A percentile compares a stretch with the other conserved stretches of the same genome.
phyloP scores from a whole-genome alignment of 37 sponge, comb jelly and placozoan species.

The Halichondria panicea region DNA sequence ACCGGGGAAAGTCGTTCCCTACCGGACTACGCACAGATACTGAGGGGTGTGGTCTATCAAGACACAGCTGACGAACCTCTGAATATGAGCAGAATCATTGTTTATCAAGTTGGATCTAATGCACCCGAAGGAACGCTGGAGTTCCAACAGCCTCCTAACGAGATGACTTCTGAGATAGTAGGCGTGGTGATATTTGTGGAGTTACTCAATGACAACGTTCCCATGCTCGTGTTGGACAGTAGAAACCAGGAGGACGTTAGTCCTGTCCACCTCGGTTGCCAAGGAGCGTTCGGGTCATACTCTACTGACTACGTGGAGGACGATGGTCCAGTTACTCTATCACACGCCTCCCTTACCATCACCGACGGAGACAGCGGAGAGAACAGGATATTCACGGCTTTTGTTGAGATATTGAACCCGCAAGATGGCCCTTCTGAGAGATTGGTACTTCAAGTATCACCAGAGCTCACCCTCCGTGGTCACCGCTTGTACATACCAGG shows the following conservation, averaged over 20 bases:
- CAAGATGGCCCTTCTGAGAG: constrained; percentile 24
- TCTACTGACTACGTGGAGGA: constrained; percentile 44
- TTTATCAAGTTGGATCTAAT: constrained; percentile 45
- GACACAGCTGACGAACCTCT: constrained; percentile 48
- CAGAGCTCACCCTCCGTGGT: neutral
- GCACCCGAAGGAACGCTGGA: neutral
- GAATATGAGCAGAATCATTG: neutral
- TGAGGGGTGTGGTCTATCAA: constrained; percentile 32
- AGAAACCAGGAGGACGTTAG: neutral
- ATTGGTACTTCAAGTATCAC: constrained; percentile 1
- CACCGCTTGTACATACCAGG: constrained; percentile 12
- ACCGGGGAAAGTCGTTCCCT: constrained; percentile 26
- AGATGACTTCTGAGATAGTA: constrained; percentile 10
- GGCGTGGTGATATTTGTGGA: constrained; percentile 23
- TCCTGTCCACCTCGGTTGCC: neutral
- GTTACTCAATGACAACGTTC: constrained; percentile 58
- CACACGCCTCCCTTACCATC: constrained; percentile 42
- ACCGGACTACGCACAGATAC: constrained; percentile 2
- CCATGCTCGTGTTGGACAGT: constrained; percentile 23
- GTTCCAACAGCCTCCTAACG: neutral
- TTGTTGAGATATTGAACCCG: constrained; percentile 26
- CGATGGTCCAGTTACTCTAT: constrained; percentile 37
- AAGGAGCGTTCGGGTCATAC: constrained; percentile 4
- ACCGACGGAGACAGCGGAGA: constrained; percentile 56
- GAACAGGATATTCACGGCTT: constrained; percentile 15